A percentile compares a stretch with the other conserved stretches of the same genome.
Conservation (phyloP, 2,888 invertebrate species). For the Eristalis intricaria region DNA sequence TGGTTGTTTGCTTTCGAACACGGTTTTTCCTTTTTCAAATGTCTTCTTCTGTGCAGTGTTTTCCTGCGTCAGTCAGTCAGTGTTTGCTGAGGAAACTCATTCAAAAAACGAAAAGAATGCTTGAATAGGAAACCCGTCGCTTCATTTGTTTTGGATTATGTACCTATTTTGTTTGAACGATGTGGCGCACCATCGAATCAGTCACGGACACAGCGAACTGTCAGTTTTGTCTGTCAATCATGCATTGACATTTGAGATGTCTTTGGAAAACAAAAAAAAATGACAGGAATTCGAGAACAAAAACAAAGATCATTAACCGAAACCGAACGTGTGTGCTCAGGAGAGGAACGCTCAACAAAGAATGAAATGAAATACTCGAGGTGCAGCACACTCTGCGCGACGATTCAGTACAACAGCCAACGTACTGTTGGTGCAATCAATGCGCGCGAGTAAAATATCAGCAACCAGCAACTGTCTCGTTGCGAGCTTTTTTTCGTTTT, state of each 20-base stretch:
- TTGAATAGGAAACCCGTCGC: conserved; percentile 1
- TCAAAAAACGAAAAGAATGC: background rate
- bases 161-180: background rate
- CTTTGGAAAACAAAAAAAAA: conserved; percentile 33
- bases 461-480: background rate
- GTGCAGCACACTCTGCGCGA: conserved; percentile 25
- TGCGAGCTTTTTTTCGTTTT: conserved; percentile 37
- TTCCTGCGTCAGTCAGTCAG: background rate
- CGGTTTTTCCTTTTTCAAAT: background rate
- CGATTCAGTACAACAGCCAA: background rate
- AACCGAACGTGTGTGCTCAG: conserved; percentile 74
- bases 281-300: conserved; percentile 41
- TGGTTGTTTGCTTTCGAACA: background rate
- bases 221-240: conserved; percentile 22
- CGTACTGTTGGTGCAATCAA: conserved; percentile 28
- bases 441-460: conserved; percentile 48
- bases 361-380: conserved; percentile 76
- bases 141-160: conserved; percentile 42
- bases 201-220: background rate
- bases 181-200: conserved; percentile 29
- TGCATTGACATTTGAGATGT: background rate
- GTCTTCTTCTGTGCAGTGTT: background rate
- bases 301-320: conserved; percentile 51
- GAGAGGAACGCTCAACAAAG: conserved; percentile 76
- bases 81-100: background rate